phyloP scores from a whole-genome alignment of 2,888 invertebrate genomes.

The Lithophane leautieri region DNA sequence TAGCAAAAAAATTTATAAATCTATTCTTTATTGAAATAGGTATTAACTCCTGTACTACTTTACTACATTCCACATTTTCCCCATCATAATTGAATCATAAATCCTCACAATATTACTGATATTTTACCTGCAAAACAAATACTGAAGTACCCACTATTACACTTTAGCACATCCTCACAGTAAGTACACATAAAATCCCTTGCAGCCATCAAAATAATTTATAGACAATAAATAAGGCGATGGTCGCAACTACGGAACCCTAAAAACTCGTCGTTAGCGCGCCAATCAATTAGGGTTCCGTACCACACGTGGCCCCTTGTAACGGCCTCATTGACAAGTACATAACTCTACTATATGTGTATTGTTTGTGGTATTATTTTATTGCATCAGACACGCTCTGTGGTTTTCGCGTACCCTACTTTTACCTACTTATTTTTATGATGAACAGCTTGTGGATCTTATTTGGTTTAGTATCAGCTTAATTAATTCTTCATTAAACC shows the following conservation, averaged over 20 bases:
- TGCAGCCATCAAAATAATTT: slow-evolving; percentile 74
- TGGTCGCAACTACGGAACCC: slow-evolving; percentile 73
- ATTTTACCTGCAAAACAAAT: slow-evolving; percentile 1
- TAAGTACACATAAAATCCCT: slow-evolving; percentile 57
- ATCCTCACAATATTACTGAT: slow-evolving; percentile 14
- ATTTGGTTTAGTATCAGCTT: not conserved
- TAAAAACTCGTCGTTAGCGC: slow-evolving; percentile 77
- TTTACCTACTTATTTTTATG: not conserved
- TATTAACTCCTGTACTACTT: not conserved
- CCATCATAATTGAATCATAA: slow-evolving; percentile 29
- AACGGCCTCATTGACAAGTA: slow-evolving; percentile 66
- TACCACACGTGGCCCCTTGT: slow-evolving; percentile 58
- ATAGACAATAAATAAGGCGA: slow-evolving; percentile 77
- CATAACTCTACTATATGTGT: slow-evolving; percentile 47
- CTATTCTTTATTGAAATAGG: not conserved
- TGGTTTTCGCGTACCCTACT: not conserved
- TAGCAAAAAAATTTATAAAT: not conserved
- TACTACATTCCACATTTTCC: not conserved
- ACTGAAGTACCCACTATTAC: slow-evolving; percentile 25
- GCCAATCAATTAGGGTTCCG: slow-evolving; percentile 75
- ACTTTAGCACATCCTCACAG: slow-evolving; percentile 21
- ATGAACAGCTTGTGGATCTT: not conserved
- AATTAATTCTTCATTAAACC: not conserved
- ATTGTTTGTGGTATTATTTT: slow-evolving; percentile 36
- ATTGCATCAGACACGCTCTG: slow-evolving; percentile 8